A percentile compares a stretch with the other conserved stretches of the same genome.
phyloP scores from a whole-genome alignment of 1,140 invertebrate species.

The Lepidurus arcticus region DNA sequence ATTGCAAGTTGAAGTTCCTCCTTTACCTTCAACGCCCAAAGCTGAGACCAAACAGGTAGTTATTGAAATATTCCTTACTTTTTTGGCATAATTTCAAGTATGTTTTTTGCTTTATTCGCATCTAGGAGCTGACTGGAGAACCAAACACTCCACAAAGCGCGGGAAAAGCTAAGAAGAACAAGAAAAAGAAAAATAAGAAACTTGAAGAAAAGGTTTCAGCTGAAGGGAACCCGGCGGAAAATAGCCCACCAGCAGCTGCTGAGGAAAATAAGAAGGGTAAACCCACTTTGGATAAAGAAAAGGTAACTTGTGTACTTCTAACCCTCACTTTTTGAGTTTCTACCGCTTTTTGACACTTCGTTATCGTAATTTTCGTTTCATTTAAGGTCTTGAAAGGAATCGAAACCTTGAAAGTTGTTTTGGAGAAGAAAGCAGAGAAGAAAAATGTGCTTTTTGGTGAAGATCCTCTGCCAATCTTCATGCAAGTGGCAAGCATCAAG shows the following conservation, averaged over 20 bases:
- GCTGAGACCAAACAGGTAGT: background rate
- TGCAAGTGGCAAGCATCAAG: constrained; percentile 4
- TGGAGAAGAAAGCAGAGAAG: background rate
- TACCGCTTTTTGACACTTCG: too few relatives aligned
- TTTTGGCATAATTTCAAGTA: background rate
- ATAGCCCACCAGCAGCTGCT: background rate
- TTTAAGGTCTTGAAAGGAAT: background rate
- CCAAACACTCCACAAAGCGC: background rate
- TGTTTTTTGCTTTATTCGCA: background rate
- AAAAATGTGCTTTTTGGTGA: background rate
- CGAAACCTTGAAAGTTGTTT: background rate
- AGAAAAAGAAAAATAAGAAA: background rate
- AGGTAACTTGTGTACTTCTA: too few relatives aligned
- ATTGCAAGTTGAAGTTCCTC: background rate
- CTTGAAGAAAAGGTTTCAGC: background rate
- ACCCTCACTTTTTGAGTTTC: too few relatives aligned
- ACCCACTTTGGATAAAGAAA: background rate
- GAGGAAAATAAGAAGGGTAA: background rate
- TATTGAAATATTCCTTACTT: background rate
- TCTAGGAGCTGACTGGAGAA: background rate
- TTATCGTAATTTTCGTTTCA: too few relatives aligned
- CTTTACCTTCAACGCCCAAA: background rate
- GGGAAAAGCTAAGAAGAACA: background rate
- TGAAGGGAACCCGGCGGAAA: background rate
- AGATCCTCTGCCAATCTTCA: constrained; percentile 3